These are phyloP conservation scores for Hapalemur alaotrensis DNA, from an alignment of 2,797 vertebrate genomes.

Conservation along the genomic window DNA sequence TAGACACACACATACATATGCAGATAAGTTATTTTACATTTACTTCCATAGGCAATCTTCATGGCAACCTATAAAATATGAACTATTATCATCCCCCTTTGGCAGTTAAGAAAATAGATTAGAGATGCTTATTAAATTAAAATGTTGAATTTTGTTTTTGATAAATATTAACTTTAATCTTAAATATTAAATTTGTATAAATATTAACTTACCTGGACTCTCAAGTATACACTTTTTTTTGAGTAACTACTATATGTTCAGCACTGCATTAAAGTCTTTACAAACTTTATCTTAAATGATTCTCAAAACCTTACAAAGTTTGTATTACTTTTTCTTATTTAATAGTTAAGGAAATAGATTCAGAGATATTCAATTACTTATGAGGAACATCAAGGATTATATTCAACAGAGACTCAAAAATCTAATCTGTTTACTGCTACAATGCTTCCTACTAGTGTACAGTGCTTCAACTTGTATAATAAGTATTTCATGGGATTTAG, in stretches of 20 bases:
- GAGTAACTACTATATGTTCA: background rate
- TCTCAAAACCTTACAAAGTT: background rate
- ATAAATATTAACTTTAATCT: background rate
- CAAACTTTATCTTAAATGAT: background rate
- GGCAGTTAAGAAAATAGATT: background rate
- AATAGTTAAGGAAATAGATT: background rate
- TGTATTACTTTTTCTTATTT: background rate
- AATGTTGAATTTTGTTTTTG: background rate
- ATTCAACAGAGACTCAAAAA: background rate
- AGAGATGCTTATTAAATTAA: background rate
- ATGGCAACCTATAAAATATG: background rate
- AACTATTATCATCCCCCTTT: background rate
- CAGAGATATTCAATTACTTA: background rate
- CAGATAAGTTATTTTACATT: background rate
- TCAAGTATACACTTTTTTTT: background rate
- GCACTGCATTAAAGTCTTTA: background rate
- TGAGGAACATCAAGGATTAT: background rate
- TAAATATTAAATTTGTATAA: background rate
- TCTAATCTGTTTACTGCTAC: background rate
- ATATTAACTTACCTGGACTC: background rate
- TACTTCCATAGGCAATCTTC: background rate
- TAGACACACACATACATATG: background rate
- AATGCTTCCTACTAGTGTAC: background rate
- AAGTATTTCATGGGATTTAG: background rate
- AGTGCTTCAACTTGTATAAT: background rate